Conservation (phyloP, 2,797 vertebrate species). For the Ambastaia sidthimunki region DNA sequence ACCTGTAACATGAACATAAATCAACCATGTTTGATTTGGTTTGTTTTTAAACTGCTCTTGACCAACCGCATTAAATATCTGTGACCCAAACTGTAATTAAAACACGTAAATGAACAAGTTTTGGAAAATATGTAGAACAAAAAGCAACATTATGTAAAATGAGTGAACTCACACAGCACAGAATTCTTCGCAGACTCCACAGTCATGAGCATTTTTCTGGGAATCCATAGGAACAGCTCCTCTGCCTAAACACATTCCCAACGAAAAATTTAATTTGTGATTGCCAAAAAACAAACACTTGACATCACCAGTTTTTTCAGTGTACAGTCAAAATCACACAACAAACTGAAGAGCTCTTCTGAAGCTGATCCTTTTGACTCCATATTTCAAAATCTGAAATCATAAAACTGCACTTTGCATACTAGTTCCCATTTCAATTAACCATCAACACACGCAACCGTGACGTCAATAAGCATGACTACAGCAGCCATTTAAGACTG, state of each 20-base stretch:
- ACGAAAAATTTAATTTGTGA: background rate
- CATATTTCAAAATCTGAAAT: background rate
- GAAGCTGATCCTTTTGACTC: background rate
- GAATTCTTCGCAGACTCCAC: conserved; percentile 97
- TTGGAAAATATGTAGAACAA: too few relatives aligned
- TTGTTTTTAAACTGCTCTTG: too few relatives aligned
- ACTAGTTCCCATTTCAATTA: background rate
- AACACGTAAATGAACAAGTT: too few relatives aligned
- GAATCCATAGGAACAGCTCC: conserved; percentile 97
- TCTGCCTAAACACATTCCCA: conserved; percentile 81
- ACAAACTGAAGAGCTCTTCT: background rate
- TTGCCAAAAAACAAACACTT: background rate
- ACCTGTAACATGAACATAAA: too few relatives aligned
- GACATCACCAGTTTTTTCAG: background rate
- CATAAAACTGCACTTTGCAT: background rate
- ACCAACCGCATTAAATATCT: too few relatives aligned
- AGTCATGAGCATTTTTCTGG: conserved; percentile 95
- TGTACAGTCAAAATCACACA: background rate
- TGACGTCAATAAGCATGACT: conserved; percentile 17
- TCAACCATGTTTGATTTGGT: background rate
- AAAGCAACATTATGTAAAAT: too few relatives aligned
- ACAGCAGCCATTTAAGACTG: conserved; percentile 7
- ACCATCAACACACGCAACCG: conserved; percentile 6
- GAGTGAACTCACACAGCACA: conserved; percentile 83
- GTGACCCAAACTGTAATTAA: too few relatives aligned